These are phyloP conservation scores for Aphaenogaster ashmeadi DNA, from an alignment of 1,140 invertebrate genomes.

Conservation along the genomic window DNA sequence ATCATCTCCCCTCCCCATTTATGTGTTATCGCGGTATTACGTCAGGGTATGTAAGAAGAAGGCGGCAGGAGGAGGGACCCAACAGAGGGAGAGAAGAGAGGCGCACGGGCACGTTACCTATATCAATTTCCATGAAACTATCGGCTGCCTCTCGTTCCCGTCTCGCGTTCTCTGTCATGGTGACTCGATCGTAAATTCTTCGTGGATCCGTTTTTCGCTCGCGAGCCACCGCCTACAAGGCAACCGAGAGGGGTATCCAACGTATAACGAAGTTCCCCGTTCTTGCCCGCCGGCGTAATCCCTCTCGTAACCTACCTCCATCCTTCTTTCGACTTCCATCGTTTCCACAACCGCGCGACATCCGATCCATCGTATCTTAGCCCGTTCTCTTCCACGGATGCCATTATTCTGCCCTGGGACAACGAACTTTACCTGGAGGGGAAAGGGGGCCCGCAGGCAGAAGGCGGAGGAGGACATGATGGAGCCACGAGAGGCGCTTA, in stretches of 20 bases:
- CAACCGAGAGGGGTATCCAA: constrained; percentile 10
- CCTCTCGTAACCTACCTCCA: background rate
- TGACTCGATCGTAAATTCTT: constrained; percentile 64
- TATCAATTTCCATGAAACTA: constrained; percentile 64
- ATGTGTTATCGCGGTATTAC: constrained; percentile 64
- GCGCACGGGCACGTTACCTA: constrained; percentile 51
- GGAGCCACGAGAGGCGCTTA: constrained; percentile 46
- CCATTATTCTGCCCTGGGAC: constrained; percentile 59
- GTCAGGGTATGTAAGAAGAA: constrained; percentile 9
- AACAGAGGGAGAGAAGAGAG: constrained; percentile 3
- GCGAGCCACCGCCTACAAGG: background rate
- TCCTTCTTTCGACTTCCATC: constrained; percentile 43
- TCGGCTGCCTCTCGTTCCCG: constrained; percentile 28
- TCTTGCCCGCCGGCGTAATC: constrained; percentile 40
- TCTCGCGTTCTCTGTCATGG: constrained; percentile 39
- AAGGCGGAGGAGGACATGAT: background rate
- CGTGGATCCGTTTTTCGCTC: constrained; percentile 42
- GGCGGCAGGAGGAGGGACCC: background rate
- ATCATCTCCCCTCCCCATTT: constrained; percentile 42
- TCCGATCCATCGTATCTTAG: constrained; percentile 67
- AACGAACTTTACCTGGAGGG: constrained; percentile 56
- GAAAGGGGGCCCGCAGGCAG: background rate
- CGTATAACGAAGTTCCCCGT: constrained; percentile 58
- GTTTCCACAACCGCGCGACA: constrained; percentile 43
- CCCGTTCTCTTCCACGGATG: background rate